phyloP scores from a whole-genome alignment of 2,797 vertebrate genomes.

The Hydrocynus forskahlii region DNA sequence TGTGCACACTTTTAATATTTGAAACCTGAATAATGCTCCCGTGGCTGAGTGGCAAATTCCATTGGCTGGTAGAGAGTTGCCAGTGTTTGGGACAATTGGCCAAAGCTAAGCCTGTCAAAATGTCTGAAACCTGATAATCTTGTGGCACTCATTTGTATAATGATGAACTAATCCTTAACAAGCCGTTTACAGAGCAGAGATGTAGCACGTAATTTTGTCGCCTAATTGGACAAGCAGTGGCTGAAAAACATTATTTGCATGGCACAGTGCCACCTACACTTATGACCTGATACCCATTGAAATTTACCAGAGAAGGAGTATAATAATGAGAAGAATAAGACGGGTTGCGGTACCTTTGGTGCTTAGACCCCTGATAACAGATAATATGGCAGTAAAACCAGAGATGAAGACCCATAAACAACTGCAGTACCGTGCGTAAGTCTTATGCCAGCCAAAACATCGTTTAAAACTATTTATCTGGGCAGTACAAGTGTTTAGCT shows the following conservation, averaged over 20 bases:
- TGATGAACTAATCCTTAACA: background rate
- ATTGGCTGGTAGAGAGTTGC: background rate
- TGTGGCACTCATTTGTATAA: background rate
- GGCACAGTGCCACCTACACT: background rate
- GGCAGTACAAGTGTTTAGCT: background rate
- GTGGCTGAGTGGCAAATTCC: background rate
- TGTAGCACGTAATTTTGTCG: background rate
- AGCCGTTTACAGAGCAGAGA: background rate
- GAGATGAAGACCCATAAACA: conserved; percentile 4
- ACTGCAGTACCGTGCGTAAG: background rate
- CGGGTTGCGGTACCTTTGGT: background rate
- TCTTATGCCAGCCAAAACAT: background rate
- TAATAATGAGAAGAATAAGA: background rate
- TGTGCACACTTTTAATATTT: too few species aligned
- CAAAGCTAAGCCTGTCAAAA: background rate
- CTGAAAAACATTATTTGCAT: background rate
- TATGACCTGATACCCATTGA: background rate
- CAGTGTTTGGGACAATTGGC: background rate
- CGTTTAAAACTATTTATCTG: background rate
- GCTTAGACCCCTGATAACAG: conserved; percentile 18
- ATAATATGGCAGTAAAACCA: conserved; percentile 8
- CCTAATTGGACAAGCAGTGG: too few species aligned
- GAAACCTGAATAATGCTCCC: background rate
- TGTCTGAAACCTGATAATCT: background rate
- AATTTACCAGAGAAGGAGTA: background rate